These are phyloP conservation scores for Decapterus maruadsi DNA, from an alignment of 2,797 vertebrate species.

Conservation along the genomic window DNA sequence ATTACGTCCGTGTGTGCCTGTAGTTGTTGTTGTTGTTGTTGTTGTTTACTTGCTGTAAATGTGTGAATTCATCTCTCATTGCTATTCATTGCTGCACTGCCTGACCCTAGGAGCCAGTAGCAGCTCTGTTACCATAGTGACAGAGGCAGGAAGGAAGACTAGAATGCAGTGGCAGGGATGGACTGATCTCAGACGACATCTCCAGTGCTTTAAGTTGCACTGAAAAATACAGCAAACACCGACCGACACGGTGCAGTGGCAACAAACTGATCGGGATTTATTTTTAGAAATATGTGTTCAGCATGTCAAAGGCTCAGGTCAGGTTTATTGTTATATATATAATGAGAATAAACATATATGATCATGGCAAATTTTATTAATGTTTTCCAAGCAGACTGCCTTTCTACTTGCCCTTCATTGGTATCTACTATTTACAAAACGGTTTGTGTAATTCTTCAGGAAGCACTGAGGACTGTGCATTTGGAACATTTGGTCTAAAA, in stretches of 20 bases:
- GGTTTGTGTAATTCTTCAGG: neutral
- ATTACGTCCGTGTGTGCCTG: neutral
- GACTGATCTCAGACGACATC: constrained; percentile 62
- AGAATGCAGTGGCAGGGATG: constrained; percentile 72
- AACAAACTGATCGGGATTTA: constrained; percentile 7
- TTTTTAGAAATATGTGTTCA: constrained; percentile 11
- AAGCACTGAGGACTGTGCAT: neutral
- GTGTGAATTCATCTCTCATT: constrained; percentile 69
- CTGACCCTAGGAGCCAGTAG: constrained; percentile 74
- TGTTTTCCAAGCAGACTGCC: neutral
- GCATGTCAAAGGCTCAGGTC: neutral
- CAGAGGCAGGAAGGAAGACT: constrained; percentile 74
- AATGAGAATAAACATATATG: neutral
- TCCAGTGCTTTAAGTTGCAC: constrained; percentile 35
- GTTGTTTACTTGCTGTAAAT: constrained; percentile 67
- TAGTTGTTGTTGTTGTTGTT: constrained; percentile 35
- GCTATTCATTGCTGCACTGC: constrained; percentile 75
- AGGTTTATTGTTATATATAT: neutral
- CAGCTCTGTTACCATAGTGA: constrained; percentile 83
- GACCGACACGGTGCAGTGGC: constrained; percentile 22
- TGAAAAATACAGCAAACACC: constrained; percentile 26
- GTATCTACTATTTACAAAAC: neutral
- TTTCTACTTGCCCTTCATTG: neutral
- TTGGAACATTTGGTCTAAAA: too few species aligned
- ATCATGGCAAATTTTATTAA: neutral